Evolutionary conservation across 2,888 invertebrate species (phyloP).

Genomic region (Papilio demoleus): DNA sequence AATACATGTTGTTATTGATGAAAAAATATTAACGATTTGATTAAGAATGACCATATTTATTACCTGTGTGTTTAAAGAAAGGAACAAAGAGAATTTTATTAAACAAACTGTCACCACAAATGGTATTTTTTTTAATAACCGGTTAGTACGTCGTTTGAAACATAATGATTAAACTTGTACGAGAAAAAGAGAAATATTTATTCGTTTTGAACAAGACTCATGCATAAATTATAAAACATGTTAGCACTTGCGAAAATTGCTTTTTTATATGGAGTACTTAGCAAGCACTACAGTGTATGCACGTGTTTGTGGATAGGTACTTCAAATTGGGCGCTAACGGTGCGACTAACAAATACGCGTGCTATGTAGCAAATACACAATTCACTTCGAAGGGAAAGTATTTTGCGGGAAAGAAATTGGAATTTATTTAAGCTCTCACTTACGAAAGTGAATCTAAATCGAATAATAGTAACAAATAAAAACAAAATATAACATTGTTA

Average conservation of each 20-base stretch:
- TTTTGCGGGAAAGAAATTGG: constrained; percentile 35
- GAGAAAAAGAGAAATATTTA: constrained; percentile 12
- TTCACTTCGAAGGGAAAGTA: constrained; percentile 34
- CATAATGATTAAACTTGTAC: constrained; percentile 10
- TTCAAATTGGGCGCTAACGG: constrained; percentile 36
- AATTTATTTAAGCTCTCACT: constrained; percentile 32
- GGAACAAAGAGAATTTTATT: constrained; percentile 13
- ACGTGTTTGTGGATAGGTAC: constrained; percentile 37
- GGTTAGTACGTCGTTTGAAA: constrained; percentile 14
- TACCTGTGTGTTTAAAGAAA: constrained; percentile 3
- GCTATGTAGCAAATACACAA: constrained; percentile 36
- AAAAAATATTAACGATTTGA: constrained; percentile 16
- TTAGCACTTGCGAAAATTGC: constrained; percentile 35
- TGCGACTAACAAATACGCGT: constrained; percentile 33
- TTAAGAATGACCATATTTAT: not conserved
- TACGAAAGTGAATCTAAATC: constrained; percentile 26
- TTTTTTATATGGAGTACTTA: constrained; percentile 39
- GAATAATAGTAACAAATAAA: constrained; percentile 6
- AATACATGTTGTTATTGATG: constrained; percentile 15
- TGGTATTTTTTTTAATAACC: constrained; percentile 17
- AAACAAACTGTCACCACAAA: constrained; percentile 2
- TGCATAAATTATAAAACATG: constrained; percentile 35
- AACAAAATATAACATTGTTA: not conserved
- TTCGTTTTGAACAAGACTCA: constrained; percentile 16
- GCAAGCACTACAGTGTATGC: constrained; percentile 38